These are phyloP conservation scores for Carterocephalus palaemon DNA, from an alignment of 2,888 invertebrate genomes.

Conservation along the genomic window DNA sequence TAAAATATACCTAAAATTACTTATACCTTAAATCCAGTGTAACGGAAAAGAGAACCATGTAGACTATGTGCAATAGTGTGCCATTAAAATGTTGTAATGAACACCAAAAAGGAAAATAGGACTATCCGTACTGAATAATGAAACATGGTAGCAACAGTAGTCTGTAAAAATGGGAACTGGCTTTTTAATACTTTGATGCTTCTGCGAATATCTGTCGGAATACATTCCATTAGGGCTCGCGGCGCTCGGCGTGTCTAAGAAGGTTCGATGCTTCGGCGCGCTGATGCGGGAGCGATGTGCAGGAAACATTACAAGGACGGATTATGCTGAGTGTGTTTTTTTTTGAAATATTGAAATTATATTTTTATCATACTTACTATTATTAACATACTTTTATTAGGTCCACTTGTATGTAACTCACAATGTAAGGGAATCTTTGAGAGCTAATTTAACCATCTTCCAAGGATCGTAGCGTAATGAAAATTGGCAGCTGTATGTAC, in stretches of 20 bases:
- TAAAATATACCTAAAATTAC: no score
- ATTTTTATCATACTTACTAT: no score
- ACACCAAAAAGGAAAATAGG: not conserved
- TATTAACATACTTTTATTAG: no score
- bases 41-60: no score
- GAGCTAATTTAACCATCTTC: no score
- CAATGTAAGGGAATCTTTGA: no score
- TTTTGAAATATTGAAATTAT: slow-evolving; percentile 10
- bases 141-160: not conserved
- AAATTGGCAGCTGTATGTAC: no score
- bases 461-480: no score
- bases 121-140: not conserved
- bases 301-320: not conserved
- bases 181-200: slow-evolving; percentile 32
- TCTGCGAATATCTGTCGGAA: slow-evolving; percentile 23
- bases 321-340: not conserved
- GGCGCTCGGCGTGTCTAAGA: slow-evolving; percentile 6
- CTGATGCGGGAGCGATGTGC: not conserved
- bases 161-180: slow-evolving; percentile 31
- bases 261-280: slow-evolving; percentile 4
- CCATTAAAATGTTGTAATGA: no score
- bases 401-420: no score
- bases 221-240: slow-evolving; percentile 18
- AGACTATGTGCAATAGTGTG: no score
- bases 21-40: no score